Conservation (phyloP, 1,140 invertebrate genomes). For the Temnothorax nylanderi region DNA sequence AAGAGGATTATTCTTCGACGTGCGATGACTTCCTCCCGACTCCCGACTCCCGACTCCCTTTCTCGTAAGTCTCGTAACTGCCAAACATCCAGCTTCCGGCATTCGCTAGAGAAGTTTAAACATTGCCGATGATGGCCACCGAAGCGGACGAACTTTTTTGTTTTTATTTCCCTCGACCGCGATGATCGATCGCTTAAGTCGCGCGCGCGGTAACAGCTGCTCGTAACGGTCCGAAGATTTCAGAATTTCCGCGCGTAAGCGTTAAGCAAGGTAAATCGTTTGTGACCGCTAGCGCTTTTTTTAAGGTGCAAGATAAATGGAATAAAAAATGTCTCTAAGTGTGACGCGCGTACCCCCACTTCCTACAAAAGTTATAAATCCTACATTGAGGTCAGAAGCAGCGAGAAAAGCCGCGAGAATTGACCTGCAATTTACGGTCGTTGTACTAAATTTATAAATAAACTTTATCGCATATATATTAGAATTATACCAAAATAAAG, state of each 20-base stretch:
- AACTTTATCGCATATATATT: too few species aligned
- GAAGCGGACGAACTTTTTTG: conserved; percentile 32
- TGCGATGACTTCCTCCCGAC: conserved; percentile 57
- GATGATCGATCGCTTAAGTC: conserved; percentile 43
- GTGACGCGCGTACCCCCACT: neutral
- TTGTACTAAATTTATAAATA: too few species aligned
- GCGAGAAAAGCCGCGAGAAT: neutral
- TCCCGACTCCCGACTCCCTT: too few species aligned
- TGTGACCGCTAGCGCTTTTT: conserved; percentile 21
- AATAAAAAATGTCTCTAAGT: conserved; percentile 27
- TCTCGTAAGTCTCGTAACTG: neutral
- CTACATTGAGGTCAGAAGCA: neutral
- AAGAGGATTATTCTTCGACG: conserved; percentile 69
- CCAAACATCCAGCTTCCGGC: conserved; percentile 36
- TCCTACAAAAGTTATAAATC: neutral
- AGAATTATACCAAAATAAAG: neutral
- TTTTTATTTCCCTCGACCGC: conserved; percentile 18
- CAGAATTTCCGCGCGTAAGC: conserved; percentile 32
- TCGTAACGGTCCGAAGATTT: conserved; percentile 49
- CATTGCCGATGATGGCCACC: conserved; percentile 10
- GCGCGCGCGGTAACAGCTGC: conserved; percentile 51
- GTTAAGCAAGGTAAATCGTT: conserved; percentile 31
- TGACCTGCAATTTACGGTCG: too few species aligned
- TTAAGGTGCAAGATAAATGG: conserved; percentile 18
- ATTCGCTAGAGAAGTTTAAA: conserved; percentile 33